Evolutionary conservation across 1,140 invertebrate species (phyloP), one percentile per base, ranked within the genome.

Genomic region (Hyphantria cunea): DNA sequence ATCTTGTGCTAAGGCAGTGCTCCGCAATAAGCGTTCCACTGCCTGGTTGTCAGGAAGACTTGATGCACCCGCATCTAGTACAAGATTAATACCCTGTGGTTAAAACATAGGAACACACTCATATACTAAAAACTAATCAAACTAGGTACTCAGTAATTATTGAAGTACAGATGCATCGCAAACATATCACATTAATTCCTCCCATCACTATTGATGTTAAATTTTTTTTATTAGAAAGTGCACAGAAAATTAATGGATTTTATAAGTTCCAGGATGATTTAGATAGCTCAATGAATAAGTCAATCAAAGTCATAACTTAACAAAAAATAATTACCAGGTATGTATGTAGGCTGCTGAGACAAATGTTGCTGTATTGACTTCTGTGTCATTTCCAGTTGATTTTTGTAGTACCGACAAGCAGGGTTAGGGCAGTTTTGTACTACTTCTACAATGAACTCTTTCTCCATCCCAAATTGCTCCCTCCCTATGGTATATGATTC

Each of bases 381-480:
- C 63, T 92, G 90, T n/a, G 94, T 95, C 71, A 96, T 92, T 76
- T 95, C 95, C 82, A 96, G 89, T 78, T 97, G 95, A 85, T 94
- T 96, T 81, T 97, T 97, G 76, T 96, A 96, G 80, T 95, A 97
- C 15, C 95, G 93, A 75, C 96, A 97, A 32, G 95, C 95, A 25
- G 95, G 95, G 89, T 96, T 96, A 0, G 95, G 96, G 76, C 96
- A 97, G 66, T 96, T 96, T 82, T 96, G 95, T 9, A 97, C 95
- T 33, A 97, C 95, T 87, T 97, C 95, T 56, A 96, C 93, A 41
- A 97, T 96, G 74, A 97, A 97, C 80, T 96, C 96, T 81, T 96
- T 96, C 82, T 97, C 96, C 95, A 97, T 96, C 17, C 96, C 96
- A 91, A 96, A 96, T 81, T 95, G 95, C 79, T 97, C 96, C 42